phyloP scores from a whole-genome alignment of 1,140 invertebrate species.

The Potamilus streckersoni region DNA sequence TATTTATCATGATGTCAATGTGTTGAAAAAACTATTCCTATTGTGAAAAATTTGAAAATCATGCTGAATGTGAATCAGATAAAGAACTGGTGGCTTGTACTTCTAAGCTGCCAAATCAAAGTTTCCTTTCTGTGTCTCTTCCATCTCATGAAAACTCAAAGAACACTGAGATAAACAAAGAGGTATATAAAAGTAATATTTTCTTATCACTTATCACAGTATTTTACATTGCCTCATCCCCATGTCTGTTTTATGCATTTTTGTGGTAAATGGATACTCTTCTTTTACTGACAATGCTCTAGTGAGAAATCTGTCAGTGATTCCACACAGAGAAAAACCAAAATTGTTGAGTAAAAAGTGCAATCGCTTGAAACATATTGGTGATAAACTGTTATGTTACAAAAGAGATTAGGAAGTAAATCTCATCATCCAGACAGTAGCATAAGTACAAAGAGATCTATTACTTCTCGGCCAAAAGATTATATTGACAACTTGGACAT shows the following conservation, averaged over 20 bases:
- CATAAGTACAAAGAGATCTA: not conserved
- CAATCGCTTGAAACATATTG: no score
- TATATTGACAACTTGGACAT: not conserved
- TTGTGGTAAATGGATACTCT: no score
- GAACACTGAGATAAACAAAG: no score
- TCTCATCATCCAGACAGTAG: not conserved
- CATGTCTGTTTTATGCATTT: not conserved
- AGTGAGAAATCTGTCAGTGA: no score
- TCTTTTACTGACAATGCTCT: no score
- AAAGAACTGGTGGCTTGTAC: no score
- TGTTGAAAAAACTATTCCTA: not conserved
- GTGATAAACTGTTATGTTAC: no score
- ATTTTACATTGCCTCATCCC: not conserved
- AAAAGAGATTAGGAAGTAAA: not conserved
- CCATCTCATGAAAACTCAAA: not conserved
- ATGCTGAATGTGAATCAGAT: not conserved
- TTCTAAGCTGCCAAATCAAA: constrained; percentile 1
- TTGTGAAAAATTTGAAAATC: not conserved
- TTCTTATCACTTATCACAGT: not conserved
- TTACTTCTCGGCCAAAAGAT: not conserved
- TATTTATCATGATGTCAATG: no score
- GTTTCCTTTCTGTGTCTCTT: not conserved
- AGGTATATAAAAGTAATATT: no score
- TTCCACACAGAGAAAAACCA: no score
- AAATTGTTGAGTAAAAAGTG: no score